Evolutionary conservation across 35 echinoderm and acorn worm genomes (phyloP), one percentile per base, ranked within the genome.

Genomic region (Diadema setosum): DNA sequence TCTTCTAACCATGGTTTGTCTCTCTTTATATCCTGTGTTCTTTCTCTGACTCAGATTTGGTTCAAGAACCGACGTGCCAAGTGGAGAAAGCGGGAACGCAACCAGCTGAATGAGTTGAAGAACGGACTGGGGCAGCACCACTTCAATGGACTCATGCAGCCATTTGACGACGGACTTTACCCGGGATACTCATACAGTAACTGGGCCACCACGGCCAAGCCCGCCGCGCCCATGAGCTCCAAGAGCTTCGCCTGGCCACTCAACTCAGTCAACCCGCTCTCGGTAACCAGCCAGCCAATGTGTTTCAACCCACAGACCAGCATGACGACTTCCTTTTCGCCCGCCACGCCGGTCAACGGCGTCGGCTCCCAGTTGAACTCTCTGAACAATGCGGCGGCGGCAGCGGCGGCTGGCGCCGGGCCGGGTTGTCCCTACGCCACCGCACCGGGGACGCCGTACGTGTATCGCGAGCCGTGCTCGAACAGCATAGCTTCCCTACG

Each of bases 61-160:
- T 99, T 99, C 74, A 99, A 99, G 74, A 99, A 99, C 86, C 90
- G 96, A 48, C 64, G 96, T 35, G 96, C 96, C n/a, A 99, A 99
- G 65, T 99, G 96, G 96, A 91, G 96, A 63, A 99, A 99, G 58
- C 81, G 96, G 9, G 96, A 99, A 67, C 91, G 96, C 18, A 99
- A 91, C 63, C 96, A 99, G 58, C 34, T 99, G 37, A 94, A 99
- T 67, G 96, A 99, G 65, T 81, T 94, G 34, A 97, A 97, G 65
- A 93, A 92, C 21, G 95, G 95, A 52, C 75, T 99, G 18, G 96
- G 96, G 5, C 75, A 89, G 14, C 75, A 89, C 74, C 95, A 97
- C 39, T 97, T 97, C 73, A 93, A 93, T 58, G 95, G 95, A 67
- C 82, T 94, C 7, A 90, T 98, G 52, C 92, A 90, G 76, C 96